A percentile compares a stretch with the other conserved stretches of the same genome.
Conservation (phyloP, 2,113 vertebrate genomes). For the Solea solea region DNA sequence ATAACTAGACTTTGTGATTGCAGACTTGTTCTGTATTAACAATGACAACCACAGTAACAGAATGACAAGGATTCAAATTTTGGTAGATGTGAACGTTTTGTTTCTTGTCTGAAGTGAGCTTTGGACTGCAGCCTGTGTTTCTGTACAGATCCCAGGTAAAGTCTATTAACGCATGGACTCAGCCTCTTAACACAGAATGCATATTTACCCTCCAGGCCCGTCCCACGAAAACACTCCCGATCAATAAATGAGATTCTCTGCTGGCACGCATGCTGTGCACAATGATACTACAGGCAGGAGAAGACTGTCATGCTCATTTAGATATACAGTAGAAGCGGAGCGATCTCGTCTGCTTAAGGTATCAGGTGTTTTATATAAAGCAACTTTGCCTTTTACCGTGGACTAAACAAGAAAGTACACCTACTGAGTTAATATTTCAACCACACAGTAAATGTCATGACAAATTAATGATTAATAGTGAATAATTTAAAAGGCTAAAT, state of each 20-base stretch:
- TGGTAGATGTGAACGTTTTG: background rate
- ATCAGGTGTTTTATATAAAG: background rate
- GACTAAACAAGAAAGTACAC: background rate
- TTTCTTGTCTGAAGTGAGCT: background rate
- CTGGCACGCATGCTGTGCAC: conserved; percentile 10
- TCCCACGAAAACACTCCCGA: conserved; percentile 13
- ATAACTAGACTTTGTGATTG: background rate
- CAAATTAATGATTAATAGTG: no score
- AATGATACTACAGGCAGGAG: background rate
- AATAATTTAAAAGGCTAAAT: no score
- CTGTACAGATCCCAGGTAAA: conserved; percentile 6
- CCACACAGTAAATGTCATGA: background rate
- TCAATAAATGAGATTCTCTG: conserved; percentile 34
- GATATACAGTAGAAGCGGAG: background rate
- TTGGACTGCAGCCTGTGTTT: background rate
- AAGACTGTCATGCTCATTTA: background rate
- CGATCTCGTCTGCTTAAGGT: background rate
- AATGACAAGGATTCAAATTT: background rate
- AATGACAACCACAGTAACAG: no score
- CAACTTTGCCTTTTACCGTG: conserved; percentile 3
- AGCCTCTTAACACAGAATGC: conserved; percentile 21
- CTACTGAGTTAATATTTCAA: background rate
- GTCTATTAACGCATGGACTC: conserved; percentile 26
- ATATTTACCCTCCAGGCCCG: conserved; percentile 27
- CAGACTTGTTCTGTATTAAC: background rate